phyloP scores from a whole-genome alignment of 2,797 vertebrate species.

The Peromyscus melanophrys region DNA sequence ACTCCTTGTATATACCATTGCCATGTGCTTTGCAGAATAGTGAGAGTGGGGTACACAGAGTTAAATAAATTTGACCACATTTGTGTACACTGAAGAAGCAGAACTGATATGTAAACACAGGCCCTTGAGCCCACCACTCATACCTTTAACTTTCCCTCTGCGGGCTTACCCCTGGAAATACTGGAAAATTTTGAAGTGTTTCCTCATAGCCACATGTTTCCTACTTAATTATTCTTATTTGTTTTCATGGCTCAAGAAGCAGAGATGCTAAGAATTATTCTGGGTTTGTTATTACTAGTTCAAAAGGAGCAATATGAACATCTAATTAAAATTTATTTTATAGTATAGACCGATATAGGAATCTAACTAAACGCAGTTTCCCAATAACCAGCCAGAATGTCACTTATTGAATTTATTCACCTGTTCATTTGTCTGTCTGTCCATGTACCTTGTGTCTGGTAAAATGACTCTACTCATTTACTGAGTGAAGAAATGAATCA shows the following conservation, averaged over 20 bases:
- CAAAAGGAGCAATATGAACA: not conserved
- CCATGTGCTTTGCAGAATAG: not conserved
- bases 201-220: not conserved
- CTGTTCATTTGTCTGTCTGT: not conserved
- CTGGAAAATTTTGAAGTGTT: conserved; percentile 15
- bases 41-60: not conserved
- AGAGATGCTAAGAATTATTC: not conserved
- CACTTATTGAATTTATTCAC: not conserved
- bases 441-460: not conserved
- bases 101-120: not conserved
- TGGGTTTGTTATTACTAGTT: not conserved
- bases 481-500: not conserved
- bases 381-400: not conserved
- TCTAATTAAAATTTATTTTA: conserved; percentile 28
- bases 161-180: not conserved
- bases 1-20: not conserved
- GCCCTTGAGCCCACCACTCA: not conserved
- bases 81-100: not conserved
- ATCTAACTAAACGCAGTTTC: not conserved
- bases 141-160: not conserved
- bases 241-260: not conserved
- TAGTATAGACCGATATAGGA: not conserved
- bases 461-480: not conserved
- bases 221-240: not conserved
- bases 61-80: not conserved